Base-by-base conservation (phyloP, 2,797 vertebrate genomes). In the Diglossa cyanea region DNA sequence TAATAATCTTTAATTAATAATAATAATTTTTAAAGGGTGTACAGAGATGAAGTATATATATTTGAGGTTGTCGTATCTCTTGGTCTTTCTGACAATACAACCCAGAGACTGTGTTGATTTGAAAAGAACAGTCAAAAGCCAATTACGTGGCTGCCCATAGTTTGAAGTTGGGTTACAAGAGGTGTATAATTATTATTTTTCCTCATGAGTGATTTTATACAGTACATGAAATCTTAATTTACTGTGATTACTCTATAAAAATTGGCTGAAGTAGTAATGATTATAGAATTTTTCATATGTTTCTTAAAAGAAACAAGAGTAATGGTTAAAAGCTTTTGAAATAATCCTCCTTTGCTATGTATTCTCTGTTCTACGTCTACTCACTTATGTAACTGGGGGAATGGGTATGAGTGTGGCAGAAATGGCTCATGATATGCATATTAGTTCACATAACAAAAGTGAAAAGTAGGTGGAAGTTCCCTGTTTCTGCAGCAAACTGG, bases 401-500 rank as follows among this genome's bases (percentile, higher is more conserved):
- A 65, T 44, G 30, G 25, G 2, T 47, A 10, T 35, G 45, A 57
- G 17, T n/a, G 33, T 42, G 14, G 77, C 33, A 77, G 90, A 76
- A 94, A 40, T n/a, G 14, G 48, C 25, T 86, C n/a, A 4, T 10
- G 37, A 50, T 35, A 2, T 17, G 1, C 10, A 4, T 61, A 16
- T 55, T 72, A 31, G 42, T 24, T 31, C 33, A 53, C 2, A 6
- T 84, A 31, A 83, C 12, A 23, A 75, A 76, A 88, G 18, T 60
- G 73, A 93, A 83, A 96, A 83, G 60, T 54, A 44, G 79, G 67
- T 48, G 67, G 77, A 93, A 96, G 90, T 90, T 92, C 65, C 55
- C 72, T 66, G 58, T 30, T 50, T 86, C 77, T 96, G 62, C 51
- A 67, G 58, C 87, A 86, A 85, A 63, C 79, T 78, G 65, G n/a